Evolutionary conservation across 2,113 vertebrate species (phyloP), one percentile per base, ranked within the genome.

Genomic region (Amia ocellicauda): DNA sequence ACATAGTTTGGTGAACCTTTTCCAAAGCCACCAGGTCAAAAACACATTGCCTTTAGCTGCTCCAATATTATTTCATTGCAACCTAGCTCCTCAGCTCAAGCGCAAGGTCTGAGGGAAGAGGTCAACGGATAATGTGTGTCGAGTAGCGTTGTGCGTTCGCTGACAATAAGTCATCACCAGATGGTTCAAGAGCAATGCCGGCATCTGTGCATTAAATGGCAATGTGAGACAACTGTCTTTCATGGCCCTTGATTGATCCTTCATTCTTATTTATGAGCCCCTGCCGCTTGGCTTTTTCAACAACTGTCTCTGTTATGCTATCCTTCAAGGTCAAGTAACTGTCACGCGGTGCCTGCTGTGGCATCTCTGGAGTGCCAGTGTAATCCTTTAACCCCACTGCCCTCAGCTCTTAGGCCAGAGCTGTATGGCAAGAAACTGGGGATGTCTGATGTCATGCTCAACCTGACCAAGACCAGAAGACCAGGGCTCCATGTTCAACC

Each of bases 191-290:
- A 36, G 31, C 31, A 36, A 5, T 7, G 11, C 31, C 31, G 11
- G 31, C 31, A 36, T n/a, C n/a, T n/a, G 11, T 36, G 31, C 11
- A 36, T 36, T 36, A 36, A 36, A 36, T 11, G 11, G 62, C 51
- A 56, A 63, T 66, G 57, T 42, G 17, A 42, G 19, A 53, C 10
- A 36, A 10, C 29, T 9, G 42, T 54, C 63, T 24, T 62, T 53
- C 65, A 17, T 60, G 57, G 72, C 74, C 77, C 76, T 72, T 64
- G 66, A 80, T 79, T 78, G 69, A 83, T 86, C 77, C 78, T 82
- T 87, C 84, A 85, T 87, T 80, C 79, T 85, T 87, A 86, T 89
- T 87, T 86, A 88, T 87, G 86, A 86, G 84, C 75, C 78, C 79
- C 80, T 76, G 76, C 74, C n/a, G n/a, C n/a, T n/a, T 31, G 53